These are phyloP conservation scores for Argya squamiceps DNA, from an alignment of 2,797 vertebrate species.

Conservation along the genomic window DNA sequence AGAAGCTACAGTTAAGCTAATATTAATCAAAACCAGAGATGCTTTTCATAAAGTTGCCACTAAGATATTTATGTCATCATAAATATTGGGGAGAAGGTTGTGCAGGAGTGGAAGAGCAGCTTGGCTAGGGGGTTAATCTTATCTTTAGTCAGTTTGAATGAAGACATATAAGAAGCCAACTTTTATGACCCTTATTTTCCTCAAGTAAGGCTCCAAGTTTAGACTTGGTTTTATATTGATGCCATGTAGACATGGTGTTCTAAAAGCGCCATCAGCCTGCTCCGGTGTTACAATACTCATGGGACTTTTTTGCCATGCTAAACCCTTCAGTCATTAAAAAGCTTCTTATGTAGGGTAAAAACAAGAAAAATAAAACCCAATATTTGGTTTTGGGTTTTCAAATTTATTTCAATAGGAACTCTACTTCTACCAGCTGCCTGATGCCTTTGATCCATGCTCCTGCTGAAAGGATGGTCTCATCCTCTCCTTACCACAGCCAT, in stretches of 20 bases:
- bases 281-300: neutral
- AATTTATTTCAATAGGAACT: neutral
- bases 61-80: neutral
- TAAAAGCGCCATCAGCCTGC: neutral
- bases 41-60: neutral
- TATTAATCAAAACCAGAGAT: neutral
- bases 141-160: neutral
- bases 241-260: neutral
- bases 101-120: neutral
- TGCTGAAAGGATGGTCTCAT: neutral
- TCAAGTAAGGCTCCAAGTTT: neutral
- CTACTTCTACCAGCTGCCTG: neutral
- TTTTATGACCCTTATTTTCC: neutral
- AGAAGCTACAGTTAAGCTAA: neutral
- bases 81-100: neutral
- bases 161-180: neutral
- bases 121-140: neutral
- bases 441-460: neutral
- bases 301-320: neutral
- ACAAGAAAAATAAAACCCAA: neutral
- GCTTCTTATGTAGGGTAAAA: neutral
- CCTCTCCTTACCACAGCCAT: neutral
- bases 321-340: neutral
- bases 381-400: neutral
- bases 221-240: neutral